These are phyloP conservation scores for Macaca nemestrina DNA, from an alignment of 2,113 vertebrate species.

Conservation along the genomic window DNA sequence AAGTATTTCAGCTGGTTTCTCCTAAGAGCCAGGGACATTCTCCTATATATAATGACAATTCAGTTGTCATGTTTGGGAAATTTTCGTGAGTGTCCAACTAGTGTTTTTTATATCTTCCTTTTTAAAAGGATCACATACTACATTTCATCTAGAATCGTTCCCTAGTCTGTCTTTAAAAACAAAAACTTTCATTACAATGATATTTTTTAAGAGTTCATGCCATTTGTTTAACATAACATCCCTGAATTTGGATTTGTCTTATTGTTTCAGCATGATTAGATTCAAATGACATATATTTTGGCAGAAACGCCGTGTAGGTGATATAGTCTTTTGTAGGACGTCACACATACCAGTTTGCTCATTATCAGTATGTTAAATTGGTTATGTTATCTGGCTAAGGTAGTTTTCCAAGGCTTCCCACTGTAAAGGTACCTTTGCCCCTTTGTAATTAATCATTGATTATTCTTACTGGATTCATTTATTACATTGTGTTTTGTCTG, in stretches of 20 bases:
- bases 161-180: not conserved
- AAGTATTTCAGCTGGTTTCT: not conserved
- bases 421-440: not conserved
- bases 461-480: not conserved
- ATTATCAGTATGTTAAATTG: not conserved
- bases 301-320: not conserved
- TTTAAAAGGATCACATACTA: not conserved
- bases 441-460: not conserved
- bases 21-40: not conserved
- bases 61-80: not conserved
- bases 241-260: not conserved
- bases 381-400: not conserved
- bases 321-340: not conserved
- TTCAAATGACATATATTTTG: not conserved
- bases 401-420: not conserved
- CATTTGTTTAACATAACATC: not conserved
- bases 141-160: not conserved
- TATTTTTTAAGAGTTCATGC: not conserved
- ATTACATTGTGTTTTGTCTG: not conserved
- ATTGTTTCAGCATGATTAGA: not conserved
- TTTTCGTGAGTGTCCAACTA: not conserved
- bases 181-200: not conserved
- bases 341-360: not conserved
- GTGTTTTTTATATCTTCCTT: not conserved
- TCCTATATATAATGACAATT: not conserved